Evolutionary conservation across 2,888 invertebrate genomes (phyloP).

Genomic region (Phytoseiulus persimilis): DNA sequence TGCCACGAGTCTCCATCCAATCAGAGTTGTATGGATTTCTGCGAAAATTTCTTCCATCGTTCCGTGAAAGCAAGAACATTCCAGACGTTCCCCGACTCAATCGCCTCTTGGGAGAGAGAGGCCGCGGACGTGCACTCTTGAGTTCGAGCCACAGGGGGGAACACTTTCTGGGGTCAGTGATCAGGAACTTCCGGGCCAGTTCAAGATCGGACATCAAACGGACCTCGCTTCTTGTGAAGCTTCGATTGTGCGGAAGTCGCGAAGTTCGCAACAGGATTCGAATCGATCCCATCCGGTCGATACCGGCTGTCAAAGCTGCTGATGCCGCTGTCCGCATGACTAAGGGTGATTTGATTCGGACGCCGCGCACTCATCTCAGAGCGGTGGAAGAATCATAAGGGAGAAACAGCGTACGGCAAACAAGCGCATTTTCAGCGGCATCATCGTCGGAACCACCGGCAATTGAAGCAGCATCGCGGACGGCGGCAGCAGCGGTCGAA

Average conservation of each 20-base stretch:
- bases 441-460: background rate
- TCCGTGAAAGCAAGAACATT: too few relatives aligned
- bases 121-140: too few relatives aligned
- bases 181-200: too few relatives aligned
- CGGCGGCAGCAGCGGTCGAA: background rate
- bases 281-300: background rate
- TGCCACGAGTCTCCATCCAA: background rate
- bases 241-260: too few relatives aligned
- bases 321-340: background rate
- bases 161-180: too few relatives aligned
- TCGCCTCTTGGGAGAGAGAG: too few relatives aligned
- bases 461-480: background rate
- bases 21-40: background rate
- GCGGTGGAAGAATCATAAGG: background rate
- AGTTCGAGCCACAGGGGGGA: too few relatives aligned
- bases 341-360: background rate
- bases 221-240: too few relatives aligned
- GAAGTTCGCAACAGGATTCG: background rate
- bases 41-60: too few relatives aligned
- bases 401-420: background rate
- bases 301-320: background rate
- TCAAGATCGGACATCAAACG: too few relatives aligned
- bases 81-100: too few relatives aligned
- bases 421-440: background rate
- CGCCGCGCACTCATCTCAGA: background rate